Evolutionary conservation across 2,797 vertebrate species (phyloP), one percentile per base, ranked within the genome.

Genomic region (Esox lucius): DNA sequence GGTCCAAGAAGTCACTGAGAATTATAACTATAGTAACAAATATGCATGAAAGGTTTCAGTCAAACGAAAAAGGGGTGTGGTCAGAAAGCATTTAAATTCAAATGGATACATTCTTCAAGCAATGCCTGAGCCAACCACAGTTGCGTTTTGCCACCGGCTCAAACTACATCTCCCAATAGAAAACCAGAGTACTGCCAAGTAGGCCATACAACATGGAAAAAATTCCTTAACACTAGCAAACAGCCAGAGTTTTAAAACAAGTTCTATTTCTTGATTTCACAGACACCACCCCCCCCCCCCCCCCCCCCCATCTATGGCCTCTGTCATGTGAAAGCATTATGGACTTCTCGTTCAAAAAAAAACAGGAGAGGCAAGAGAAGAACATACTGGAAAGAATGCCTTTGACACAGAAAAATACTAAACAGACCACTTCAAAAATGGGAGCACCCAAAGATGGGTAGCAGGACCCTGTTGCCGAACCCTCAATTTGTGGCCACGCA

Each of bases 331-430:
- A 16, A 65, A 26, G 12, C 62, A 33, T 65, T 65, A 22, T 33
- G 26, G 65, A 35, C n/a, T 48, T 15, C 65, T 69, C 66, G n/a
- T 33, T 24, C 69, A 61, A 26, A 6, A 73, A 85, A 46, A 13
- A 46, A 46, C 53, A 81, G 56, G 76, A 62, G 68, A 78, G 61
- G 35, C 42, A 66, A 35, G 79, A 42, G 81, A 42, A 74, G 88
- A 88, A 85, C 82, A 78, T 87, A 85, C 83, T 81, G 78, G 79
- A 74, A 89, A 84, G 77, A 72, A 87, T 84, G 70, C 76, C 81
- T 87, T 75, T 80, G 76, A 87, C 78, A 82, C 75, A 75, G 75
- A 39, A 83, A 83, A 80, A 66, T 85, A 81, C 70, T 46, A 53
- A n/a, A 46, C 78, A 66, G 77, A n/a, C 51, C 70, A 71, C 65